Conservation (phyloP, 92 coral and sea anemone species). For the Palythoa caribaeorum region DNA sequence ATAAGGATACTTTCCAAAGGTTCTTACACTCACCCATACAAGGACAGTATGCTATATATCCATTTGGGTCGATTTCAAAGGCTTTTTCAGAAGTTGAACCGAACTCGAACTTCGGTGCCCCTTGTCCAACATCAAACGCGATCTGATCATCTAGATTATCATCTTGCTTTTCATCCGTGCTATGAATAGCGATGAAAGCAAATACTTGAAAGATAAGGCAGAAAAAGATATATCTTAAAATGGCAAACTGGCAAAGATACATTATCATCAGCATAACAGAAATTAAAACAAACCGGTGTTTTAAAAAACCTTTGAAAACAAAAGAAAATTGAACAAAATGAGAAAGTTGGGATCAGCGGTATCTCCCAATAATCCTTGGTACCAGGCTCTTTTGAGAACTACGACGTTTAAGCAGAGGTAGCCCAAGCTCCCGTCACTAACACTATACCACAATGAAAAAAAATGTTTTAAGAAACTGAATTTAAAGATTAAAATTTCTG, state of each 20-base stretch:
- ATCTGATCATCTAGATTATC: conserved; percentile 59
- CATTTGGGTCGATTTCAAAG: conserved; percentile 54
- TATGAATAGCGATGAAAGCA: conserved; percentile 57
- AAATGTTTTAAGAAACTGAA: no score
- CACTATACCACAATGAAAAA: no score
- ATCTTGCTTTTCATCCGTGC: conserved; percentile 64
- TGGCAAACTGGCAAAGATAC: conserved; percentile 44
- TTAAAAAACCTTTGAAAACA: no score
- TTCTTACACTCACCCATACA: conserved; percentile 91
- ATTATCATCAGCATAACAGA: no score
- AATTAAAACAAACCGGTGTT: no score
- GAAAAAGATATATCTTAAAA: conserved; percentile 49
- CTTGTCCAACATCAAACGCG: conserved; percentile 79
- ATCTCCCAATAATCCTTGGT: no score
- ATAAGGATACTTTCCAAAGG: neutral
- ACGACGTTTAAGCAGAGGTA: no score
- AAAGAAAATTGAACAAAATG: no score
- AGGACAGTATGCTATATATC: conserved; percentile 90
- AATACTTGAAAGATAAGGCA: conserved; percentile 60
- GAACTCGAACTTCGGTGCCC: conserved; percentile 56
- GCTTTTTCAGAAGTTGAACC: conserved; percentile 23
- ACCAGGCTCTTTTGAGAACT: no score
- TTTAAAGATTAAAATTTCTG: no score
- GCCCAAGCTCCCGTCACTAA: no score
- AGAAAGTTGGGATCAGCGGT: no score